A percentile compares a stretch with the other conserved stretches of the same genome.
Conservation (phyloP, 2,888 invertebrate species). For the Zaprionus obscuricornis region DNA sequence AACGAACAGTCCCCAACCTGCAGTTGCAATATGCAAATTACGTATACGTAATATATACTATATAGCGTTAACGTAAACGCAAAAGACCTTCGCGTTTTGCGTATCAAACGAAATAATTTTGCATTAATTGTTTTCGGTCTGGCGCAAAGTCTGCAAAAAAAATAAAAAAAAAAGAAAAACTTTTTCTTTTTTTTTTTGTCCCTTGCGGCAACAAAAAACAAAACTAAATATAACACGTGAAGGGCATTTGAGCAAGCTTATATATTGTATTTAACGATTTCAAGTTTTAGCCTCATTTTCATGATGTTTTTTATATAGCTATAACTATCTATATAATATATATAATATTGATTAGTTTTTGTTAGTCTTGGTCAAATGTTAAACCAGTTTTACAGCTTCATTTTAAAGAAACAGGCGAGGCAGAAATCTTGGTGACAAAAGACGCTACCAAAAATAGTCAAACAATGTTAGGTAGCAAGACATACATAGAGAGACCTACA, state of each 20-base stretch:
- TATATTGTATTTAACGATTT: conserved; percentile 7
- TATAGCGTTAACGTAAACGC: too few species aligned
- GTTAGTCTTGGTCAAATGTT: too few species aligned
- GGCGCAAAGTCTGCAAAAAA: conserved; percentile 25
- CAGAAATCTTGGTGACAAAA: conserved; percentile 15
- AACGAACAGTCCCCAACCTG: conserved; percentile 31
- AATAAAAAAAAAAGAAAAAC: too few species aligned
- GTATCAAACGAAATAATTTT: conserved; percentile 62
- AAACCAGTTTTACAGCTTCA: conserved; percentile 59
- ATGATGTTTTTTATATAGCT: conserved; percentile 49
- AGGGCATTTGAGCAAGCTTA: conserved; percentile 43
- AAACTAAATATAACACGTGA: too few species aligned
- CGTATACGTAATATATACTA: too few species aligned
- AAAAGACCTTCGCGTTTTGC: conserved; percentile 45
- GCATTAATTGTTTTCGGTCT: conserved; percentile 33
- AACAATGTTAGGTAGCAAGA: conserved; percentile 21
- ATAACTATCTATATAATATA: too few species aligned
- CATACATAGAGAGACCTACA: conserved; percentile 4
- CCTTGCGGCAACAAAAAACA: too few species aligned
- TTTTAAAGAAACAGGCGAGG: not conserved
- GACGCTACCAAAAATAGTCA: conserved; percentile 18
- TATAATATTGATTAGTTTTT: too few species aligned
- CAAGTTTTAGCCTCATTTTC: conserved; percentile 21
- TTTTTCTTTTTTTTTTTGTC: too few species aligned
- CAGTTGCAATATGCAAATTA: conserved; percentile 71